Evolutionary conservation across 2,888 invertebrate species (phyloP), one percentile per base, ranked within the genome.

Genomic region (Tiphia femorata): DNA sequence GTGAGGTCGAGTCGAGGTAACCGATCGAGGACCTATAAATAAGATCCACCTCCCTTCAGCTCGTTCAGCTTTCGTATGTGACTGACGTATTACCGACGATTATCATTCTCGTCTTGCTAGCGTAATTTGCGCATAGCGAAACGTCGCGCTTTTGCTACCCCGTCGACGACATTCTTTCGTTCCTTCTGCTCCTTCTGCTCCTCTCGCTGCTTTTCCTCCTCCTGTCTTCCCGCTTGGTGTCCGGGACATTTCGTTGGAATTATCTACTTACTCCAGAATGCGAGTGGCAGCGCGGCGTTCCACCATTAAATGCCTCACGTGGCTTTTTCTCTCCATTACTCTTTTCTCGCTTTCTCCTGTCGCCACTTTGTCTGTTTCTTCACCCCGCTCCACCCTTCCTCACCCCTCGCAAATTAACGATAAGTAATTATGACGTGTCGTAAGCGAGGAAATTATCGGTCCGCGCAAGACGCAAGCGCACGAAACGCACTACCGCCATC

Each of bases 211-310:
- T n/a, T n/a, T n/a, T n/a, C n/a, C n/a, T n/a, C n/a, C n/a, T n/a
- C n/a, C n/a, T n/a, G n/a, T n/a, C 12, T 14, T 33, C 12, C 7
- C 33, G 12, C 12, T 14, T 6, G 33, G 33, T 14, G 30, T 12
- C 49, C 42, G 29, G 35, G 30, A 57, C 57, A 65, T 73, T 65
- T 65, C 60, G 60, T 63, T 50, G 63, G 61, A 75, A 76, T 77
- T 77, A 74, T 77, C 77, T 77, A 77, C 75, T 77, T 74, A 73
- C 68, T 72, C 64, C 72, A 77, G 73, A 77, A 77, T 77, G 72
- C 71, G 64, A 67, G 60, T 46, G 46, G n/a, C n/a, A n/a, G n/a
- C n/a, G n/a, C n/a, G 49, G 44, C 64, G 57, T 67, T 70, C 65
- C 53, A 29, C 41, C 44, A 30, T n/a, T 64, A 63, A 66, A 60